Conservation (phyloP, 2,797 vertebrate genomes). For the Martes flavigula region DNA sequence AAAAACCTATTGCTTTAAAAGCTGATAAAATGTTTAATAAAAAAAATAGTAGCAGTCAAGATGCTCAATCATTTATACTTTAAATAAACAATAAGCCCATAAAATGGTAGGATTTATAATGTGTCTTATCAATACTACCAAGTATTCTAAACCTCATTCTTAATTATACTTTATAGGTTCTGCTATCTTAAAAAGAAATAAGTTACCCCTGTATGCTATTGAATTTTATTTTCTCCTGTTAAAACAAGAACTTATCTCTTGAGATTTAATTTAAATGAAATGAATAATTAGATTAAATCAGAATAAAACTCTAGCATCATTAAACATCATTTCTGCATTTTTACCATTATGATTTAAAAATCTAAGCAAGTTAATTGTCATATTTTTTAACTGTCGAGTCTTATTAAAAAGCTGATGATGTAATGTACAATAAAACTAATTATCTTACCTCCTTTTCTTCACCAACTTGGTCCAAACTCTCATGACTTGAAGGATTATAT, state of each 20-base stretch:
- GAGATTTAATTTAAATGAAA: slow-evolving; percentile 37
- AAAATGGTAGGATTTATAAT: not conserved
- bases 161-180: slow-evolving; percentile 24
- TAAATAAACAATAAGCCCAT: not conserved
- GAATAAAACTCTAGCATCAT: not conserved
- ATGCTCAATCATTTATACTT: slow-evolving; percentile 13
- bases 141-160: slow-evolving; percentile 41
- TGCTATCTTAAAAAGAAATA: slow-evolving; percentile 35
- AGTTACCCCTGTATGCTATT: not conserved
- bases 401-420: not conserved
- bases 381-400: not conserved
- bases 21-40: not conserved
- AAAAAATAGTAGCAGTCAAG: slow-evolving; percentile 16
- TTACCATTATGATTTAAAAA: slow-evolving; percentile 16
- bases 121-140: slow-evolving; percentile 25
- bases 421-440: not conserved
- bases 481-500: slow-evolving; percentile 94
- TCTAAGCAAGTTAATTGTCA: not conserved
- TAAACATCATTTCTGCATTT: slow-evolving; percentile 29
- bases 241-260: not conserved
- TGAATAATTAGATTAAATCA: not conserved
- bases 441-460: slow-evolving; percentile 96
- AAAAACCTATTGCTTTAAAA: not conserved
- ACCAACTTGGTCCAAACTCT: slow-evolving; percentile 94
- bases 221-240: not conserved